Evolutionary conservation across 64 coral and sea anemone genomes (phyloP).

Genomic region (Exaiptasia diaphana): DNA sequence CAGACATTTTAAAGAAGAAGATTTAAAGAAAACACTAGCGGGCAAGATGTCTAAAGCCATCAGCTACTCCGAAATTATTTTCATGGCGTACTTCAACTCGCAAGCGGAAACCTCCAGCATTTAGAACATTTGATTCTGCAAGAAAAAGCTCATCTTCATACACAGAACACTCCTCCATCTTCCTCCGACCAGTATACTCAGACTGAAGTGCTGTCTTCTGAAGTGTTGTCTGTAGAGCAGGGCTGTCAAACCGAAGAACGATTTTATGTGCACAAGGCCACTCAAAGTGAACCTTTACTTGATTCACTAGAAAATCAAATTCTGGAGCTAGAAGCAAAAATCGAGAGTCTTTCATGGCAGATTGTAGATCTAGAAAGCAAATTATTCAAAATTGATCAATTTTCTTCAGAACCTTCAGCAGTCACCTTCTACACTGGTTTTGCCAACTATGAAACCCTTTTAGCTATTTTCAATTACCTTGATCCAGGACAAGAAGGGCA

Average conservation of each 20-base stretch:
- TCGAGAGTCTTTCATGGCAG: not conserved
- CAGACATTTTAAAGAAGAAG: constrained; percentile 30
- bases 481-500: not conserved
- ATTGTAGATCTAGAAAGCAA: not conserved
- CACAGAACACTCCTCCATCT: not conserved
- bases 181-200: not conserved
- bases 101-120: constrained; percentile 8
- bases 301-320: not conserved
- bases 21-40: not conserved
- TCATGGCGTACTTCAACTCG: constrained; percentile 1
- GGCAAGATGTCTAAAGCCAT: not conserved
- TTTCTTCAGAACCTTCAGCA: not conserved
- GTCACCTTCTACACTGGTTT: not conserved
- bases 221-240: no score
- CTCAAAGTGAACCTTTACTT: not conserved
- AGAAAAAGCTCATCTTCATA: not conserved
- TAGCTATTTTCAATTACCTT: not conserved
- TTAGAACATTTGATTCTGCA: not conserved
- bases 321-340: not conserved
- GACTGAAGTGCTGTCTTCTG: not conserved
- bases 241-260: not conserved
- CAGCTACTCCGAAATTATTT: not conserved
- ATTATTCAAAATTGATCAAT: not conserved
- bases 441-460: not conserved
- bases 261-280: no score